Percentiles rank a stretch among this genome's conserved stretches.
Evolutionary conservation across 2,113 vertebrate species (phyloP).

Genomic region (Chunga burmeisteri): DNA sequence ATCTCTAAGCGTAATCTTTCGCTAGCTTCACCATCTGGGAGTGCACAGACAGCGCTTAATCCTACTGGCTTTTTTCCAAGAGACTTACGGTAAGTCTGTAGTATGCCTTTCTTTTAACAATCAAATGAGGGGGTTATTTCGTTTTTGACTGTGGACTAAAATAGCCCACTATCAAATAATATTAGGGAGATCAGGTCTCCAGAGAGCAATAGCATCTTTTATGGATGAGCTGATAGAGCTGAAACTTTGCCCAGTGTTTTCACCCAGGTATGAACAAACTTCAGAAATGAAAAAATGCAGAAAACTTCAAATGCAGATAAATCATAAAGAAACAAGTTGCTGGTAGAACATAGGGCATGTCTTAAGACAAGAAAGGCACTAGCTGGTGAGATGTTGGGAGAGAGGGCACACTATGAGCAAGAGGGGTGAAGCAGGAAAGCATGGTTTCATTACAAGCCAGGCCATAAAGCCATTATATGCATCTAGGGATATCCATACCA

Average conservation of each 20-base stretch:
- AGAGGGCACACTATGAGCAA: neutral
- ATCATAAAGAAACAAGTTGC: neutral
- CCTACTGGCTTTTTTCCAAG: constrained; percentile 38
- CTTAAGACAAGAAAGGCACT: neutral
- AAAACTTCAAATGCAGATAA: neutral
- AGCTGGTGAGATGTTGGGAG: neutral
- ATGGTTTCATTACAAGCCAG: neutral
- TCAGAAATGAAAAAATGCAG: neutral
- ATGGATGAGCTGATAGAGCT: neutral
- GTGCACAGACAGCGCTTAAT: constrained; percentile 4
- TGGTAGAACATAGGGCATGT: neutral
- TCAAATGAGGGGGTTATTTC: neutral
- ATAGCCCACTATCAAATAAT: neutral
- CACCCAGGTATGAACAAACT: neutral
- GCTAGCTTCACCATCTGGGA: constrained; percentile 37
- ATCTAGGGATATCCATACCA: neutral
- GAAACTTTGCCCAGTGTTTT: neutral
- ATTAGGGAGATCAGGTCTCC: neutral
- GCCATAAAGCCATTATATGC: neutral
- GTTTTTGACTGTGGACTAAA: neutral
- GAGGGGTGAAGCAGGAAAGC: neutral
- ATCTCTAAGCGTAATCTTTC: neutral
- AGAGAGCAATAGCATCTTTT: neutral
- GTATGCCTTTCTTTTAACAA: neutral
- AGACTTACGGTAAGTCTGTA: neutral